Base-by-base conservation (phyloP, 2,797 vertebrate species). In the Zalophus californianus region DNA sequence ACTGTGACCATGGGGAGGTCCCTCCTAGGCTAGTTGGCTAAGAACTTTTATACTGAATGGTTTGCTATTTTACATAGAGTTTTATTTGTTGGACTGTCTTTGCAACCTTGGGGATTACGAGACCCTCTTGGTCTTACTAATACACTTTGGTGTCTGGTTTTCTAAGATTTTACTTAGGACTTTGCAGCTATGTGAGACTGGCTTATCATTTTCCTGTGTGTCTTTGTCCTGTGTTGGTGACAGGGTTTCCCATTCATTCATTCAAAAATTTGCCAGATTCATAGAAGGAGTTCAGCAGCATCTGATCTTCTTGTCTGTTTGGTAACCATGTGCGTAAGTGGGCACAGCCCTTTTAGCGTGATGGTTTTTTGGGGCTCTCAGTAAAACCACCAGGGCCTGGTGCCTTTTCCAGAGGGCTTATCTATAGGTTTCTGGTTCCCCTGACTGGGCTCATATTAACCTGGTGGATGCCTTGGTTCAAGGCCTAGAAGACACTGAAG, bases 1-100 rank as follows among this genome's bases (percentile, higher is more conserved):
- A 20, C 2, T 15, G 1, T 7, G 66, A 25, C 11, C 0, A 0
- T 41, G 54, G 54, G 38, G 23, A 11, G 10, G n/a, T 21, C 66
- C 16, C 20, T 48, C 21, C 6, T 12, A 2, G 32, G n/a, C 29
- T 16, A 13, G 38, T 6, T 50, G 60, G 15, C 58, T 38, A 5
- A 44, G 86, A 38, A 21, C 9, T 18, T 85, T 41, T 9, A 5
- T n/a, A 9, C 48, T 2, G 23, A 68, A n/a, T 32, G 21, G 2
- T 44, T 89, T 50, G 27, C 64, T n/a, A 18, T 32, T 87, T 80
- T 27, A 10, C 3, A 1, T 44, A 58, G 35, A 23, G 13, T 60
- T 48, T 48, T 14, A 18, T 32, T 32, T 32, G 41, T 38, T 50
- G 64, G 58, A 5, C 7, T 29, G n/a, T 66, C 6, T 78, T 52